Base-by-base conservation (phyloP, 2,888 invertebrate genomes). In the Dasysyrphus tricinctus region DNA sequence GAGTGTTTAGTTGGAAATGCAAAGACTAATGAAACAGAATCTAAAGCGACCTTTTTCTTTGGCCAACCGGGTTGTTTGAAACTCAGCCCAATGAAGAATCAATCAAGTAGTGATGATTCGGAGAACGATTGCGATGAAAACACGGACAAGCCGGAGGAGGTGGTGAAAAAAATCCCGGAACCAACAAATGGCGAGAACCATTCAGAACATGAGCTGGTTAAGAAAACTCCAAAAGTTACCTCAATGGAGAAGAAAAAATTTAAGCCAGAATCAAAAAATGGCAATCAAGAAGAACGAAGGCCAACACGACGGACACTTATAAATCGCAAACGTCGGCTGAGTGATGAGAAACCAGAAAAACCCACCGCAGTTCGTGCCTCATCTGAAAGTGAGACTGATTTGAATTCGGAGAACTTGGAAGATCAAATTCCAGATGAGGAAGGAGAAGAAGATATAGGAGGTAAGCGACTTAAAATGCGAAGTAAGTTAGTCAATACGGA, bases 1-100 rank as follows among this genome's bases (percentile, higher is more conserved):
- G 95, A 96, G 37, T 96, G 96, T 90, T 93, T 95, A 80, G 96
- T 96, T 5, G 97, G 97, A 1, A 97, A 97, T 92, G 88, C 89
- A 3, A 91, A 91, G 47, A 34, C 88, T 5, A 88, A 88, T 34
- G 90, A 91, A 88, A n/a, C 65, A 77, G 91, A 91, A 63, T 89
- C 90, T 0, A 90, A 90, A 72, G 90, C 91, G 2, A 91, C 91
- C 14, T 93, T 93, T 88, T 93, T 93, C 88, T 93, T 94, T 88
- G 93, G 93, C 1, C 90, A 92, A 54, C 93, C 93, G 0, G 93
- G 93, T 16, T 93, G 93, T 87, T 90, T 93, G 3, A 92, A 93
- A 87, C 89, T 93, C 7, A 93, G 92, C 88, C 91, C 93, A 3
- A 90, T 90, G 16, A 91, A 91, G 78, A 89, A 89, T 73, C 81